Percentiles rank a stretch among this genome's conserved stretches.
Evolutionary conservation across 2,797 vertebrate genomes (phyloP).

Genomic region (Podargus strigoides): DNA sequence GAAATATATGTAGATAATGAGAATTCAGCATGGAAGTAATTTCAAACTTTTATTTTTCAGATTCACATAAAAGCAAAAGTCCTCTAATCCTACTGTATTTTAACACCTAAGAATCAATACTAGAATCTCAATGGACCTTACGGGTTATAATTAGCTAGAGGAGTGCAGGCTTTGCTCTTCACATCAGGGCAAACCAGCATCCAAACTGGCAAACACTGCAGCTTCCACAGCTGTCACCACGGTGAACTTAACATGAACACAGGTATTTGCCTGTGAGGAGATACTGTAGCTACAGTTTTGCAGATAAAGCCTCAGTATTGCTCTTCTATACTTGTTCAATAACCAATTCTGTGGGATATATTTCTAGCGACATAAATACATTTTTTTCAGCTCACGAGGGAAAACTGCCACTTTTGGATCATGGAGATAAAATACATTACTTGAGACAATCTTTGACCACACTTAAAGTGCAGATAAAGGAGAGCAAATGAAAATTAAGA

Average conservation of each 20-base stretch:
- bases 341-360: background rate
- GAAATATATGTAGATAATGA: background rate
- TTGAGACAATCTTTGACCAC: background rate
- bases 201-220: background rate
- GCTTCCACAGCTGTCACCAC: background rate
- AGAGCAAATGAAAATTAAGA: background rate
- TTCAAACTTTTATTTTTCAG: background rate
- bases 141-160: background rate
- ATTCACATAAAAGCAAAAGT: background rate
- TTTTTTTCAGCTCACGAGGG: background rate
- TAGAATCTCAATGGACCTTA: background rate
- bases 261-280: background rate
- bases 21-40: background rate
- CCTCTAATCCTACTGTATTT: background rate
- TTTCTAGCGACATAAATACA: background rate
- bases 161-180: background rate
- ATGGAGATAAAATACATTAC: background rate
- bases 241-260: background rate
- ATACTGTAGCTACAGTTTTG: background rate
- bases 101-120: background rate
- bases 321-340: background rate
- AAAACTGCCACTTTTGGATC: background rate
- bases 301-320: background rate
- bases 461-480: background rate
- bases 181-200: background rate